phyloP scores from a whole-genome alignment of 2,113 vertebrate genomes.

The Chroicocephalus ridibundus region DNA sequence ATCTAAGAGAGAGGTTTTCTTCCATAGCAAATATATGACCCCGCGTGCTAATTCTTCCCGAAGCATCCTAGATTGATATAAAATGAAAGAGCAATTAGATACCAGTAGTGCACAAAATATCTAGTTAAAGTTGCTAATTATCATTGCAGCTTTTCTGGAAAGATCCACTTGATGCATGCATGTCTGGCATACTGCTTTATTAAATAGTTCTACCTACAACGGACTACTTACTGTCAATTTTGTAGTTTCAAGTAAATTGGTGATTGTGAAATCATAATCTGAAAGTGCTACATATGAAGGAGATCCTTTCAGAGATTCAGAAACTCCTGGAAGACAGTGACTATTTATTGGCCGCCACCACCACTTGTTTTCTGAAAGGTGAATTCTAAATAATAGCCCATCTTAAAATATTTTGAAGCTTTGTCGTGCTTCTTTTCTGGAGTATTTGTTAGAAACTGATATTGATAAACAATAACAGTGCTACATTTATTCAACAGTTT shows the following conservation, averaged over 20 bases:
- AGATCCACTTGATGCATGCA: neutral
- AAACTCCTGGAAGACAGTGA: neutral
- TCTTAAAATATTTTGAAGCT: neutral
- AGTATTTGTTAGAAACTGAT: neutral
- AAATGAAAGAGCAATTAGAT: neutral
- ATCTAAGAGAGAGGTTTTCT: constrained; percentile 80
- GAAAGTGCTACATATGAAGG: neutral
- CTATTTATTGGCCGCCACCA: neutral
- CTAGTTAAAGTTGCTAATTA: neutral
- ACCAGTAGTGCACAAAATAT: neutral
- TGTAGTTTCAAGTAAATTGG: neutral
- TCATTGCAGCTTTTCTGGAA: neutral
- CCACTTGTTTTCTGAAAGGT: neutral
- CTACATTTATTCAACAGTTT: neutral
- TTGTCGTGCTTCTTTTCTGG: neutral
- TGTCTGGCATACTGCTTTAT: neutral
- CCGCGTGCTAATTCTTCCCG: constrained; percentile 74
- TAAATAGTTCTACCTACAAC: neutral
- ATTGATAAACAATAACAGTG: neutral
- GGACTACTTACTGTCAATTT: neutral
- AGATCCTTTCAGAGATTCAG: neutral
- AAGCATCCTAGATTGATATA: constrained; percentile 79
- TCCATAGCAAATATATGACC: constrained; percentile 87
- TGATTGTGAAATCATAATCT: neutral
- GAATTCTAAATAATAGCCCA: neutral